Percentiles rank a stretch among this genome's conserved stretches.
These are phyloP conservation scores for Oostethus manadensis DNA, from an alignment of 2,113 vertebrate species.

Conservation along the genomic window DNA sequence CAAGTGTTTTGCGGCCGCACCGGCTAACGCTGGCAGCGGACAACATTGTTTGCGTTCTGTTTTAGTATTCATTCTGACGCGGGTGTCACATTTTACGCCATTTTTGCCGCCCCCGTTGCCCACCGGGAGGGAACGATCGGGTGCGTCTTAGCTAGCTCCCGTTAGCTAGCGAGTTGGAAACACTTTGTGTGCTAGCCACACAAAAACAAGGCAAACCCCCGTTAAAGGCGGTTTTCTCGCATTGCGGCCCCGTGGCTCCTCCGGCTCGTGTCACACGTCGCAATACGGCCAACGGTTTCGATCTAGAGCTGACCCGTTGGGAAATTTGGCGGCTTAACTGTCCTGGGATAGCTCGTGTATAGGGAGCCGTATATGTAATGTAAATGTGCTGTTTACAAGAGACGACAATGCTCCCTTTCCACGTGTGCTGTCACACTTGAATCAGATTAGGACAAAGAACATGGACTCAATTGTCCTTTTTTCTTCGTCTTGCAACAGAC, in stretches of 20 bases:
- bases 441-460: too few relatives aligned
- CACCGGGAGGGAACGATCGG: not conserved
- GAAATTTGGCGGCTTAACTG: slow-evolving; percentile 12
- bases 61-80: too few relatives aligned
- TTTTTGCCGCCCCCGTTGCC: not conserved
- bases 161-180: slow-evolving; percentile 16
- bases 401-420: too few relatives aligned
- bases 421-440: too few relatives aligned
- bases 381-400: too few relatives aligned
- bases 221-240: not conserved
- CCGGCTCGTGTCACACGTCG: not conserved
- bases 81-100: not conserved
- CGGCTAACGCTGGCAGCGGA: slow-evolving; percentile 7
- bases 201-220: not conserved
- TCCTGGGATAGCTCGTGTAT: not conserved
- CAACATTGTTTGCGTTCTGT: too few relatives aligned
- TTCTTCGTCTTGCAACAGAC: too few relatives aligned
- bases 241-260: not conserved
- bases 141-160: slow-evolving; percentile 16
- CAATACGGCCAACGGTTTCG: not conserved
- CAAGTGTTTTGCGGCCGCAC: slow-evolving; percentile 15
- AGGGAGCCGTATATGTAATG: too few relatives aligned
- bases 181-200: not conserved
- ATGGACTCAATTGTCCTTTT: too few relatives aligned
- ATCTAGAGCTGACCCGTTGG: slow-evolving; percentile 30